These are phyloP conservation scores for Okapia johnstoni DNA, from an alignment of 2,113 vertebrate species.

Conservation along the genomic window DNA sequence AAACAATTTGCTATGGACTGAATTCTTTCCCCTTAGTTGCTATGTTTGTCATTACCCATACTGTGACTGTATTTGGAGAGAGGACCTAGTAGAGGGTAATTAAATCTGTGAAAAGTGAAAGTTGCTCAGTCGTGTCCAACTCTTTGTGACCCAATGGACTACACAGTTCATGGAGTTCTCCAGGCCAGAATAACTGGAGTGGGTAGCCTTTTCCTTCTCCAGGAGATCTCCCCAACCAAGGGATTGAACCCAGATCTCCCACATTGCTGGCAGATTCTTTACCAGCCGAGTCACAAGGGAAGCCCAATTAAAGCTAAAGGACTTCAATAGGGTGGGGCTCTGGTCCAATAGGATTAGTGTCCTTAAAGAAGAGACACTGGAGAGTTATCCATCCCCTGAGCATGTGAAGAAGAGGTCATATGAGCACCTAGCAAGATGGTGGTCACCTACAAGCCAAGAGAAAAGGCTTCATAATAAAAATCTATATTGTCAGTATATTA, in stretches of 20 bases:
- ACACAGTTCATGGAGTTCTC: background rate
- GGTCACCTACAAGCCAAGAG: background rate
- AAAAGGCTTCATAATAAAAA: background rate
- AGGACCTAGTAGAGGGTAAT: background rate
- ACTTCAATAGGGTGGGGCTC: rapidly evolving
- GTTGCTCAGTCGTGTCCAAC: background rate
- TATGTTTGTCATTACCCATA: background rate
- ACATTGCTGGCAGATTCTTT: background rate
- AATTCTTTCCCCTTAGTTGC: background rate
- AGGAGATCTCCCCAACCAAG: background rate
- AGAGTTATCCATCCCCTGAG: rapidly evolving
- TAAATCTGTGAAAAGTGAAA: background rate
- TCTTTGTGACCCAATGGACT: background rate
- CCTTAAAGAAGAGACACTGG: background rate
- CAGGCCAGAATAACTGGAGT: background rate
- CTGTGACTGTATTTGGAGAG: background rate
- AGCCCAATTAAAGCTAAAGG: background rate
- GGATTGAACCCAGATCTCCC: background rate
- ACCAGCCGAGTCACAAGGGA: background rate
- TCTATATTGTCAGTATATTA: background rate
- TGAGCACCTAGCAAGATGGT: background rate
- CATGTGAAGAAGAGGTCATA: background rate
- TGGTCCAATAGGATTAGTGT: background rate
- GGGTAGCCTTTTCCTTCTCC: background rate
- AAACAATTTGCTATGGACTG: background rate